A percentile compares a stretch with the other conserved stretches of the same genome.
Evolutionary conservation across 2,888 invertebrate species (phyloP).

Genomic region (Chymomyza procnemis): DNA sequence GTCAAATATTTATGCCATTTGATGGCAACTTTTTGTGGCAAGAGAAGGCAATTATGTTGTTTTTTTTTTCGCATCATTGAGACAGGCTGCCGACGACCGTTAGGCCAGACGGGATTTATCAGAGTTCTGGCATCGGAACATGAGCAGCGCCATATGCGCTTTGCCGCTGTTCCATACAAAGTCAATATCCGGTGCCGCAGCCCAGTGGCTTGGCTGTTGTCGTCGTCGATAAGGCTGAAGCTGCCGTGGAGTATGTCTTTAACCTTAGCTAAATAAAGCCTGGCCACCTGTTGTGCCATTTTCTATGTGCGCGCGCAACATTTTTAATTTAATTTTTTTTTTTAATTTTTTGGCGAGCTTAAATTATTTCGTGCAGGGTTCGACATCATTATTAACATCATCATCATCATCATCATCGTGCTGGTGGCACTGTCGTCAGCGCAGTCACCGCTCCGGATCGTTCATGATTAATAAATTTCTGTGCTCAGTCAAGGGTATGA

Average conservation of each 20-base stretch:
- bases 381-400: background rate
- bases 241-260: background rate
- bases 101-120: conserved; percentile 35
- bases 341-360: conserved; percentile 26
- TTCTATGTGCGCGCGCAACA: conserved; percentile 57
- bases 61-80: conserved; percentile 16
- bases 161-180: conserved; percentile 13
- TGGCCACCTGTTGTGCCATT: conserved; percentile 60
- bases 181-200: conserved; percentile 51
- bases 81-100: conserved; percentile 11
- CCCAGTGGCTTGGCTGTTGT: conserved; percentile 4
- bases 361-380: conserved; percentile 33
- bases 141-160: conserved; percentile 36
- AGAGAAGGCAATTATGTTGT: too few relatives aligned
- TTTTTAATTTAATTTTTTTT: conserved; percentile 37
- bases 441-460: background rate
- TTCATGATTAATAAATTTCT: conserved; percentile 16
- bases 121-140: conserved; percentile 40
- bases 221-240: background rate
- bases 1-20: conserved; percentile 33
- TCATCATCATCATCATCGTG: conserved; percentile 2
- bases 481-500: background rate
- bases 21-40: conserved; percentile 1
- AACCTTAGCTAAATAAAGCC: background rate
- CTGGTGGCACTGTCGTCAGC: background rate